A percentile compares a stretch with the other conserved stretches of the same genome.
These are phyloP conservation scores for Muscina levida DNA, from an alignment of 2,888 invertebrate genomes.

Conservation along the genomic window DNA sequence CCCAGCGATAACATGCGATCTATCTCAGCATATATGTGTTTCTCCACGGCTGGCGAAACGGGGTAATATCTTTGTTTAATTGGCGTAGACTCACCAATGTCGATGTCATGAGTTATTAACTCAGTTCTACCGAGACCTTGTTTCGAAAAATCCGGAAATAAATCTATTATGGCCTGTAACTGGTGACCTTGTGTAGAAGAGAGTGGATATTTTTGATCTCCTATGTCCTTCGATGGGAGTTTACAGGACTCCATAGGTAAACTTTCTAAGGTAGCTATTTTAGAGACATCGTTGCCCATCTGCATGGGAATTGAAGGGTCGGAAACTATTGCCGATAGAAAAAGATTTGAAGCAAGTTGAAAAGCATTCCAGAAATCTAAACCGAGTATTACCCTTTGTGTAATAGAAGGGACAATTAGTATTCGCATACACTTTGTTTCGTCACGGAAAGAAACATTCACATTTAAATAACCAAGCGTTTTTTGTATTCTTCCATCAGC, in stretches of 20 bases:
- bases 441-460: not conserved
- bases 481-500: not conserved
- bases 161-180: not conserved
- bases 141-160: constrained; percentile 7
- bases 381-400: constrained; percentile 2
- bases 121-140: constrained; percentile 44
- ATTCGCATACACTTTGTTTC: not conserved
- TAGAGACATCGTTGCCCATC: no score
- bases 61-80: constrained; percentile 36
- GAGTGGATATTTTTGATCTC: not conserved
- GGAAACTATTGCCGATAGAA: not conserved
- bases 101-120: constrained; percentile 53
- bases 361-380: constrained; percentile 28
- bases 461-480: not conserved
- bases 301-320: not conserved
- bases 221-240: not conserved
- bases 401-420: not conserved
- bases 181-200: not conserved
- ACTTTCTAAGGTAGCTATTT: not conserved
- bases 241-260: not conserved
- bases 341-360: not conserved
- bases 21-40: no score
- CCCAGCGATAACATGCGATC: no score
- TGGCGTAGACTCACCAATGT: constrained; percentile 43
- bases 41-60: constrained; percentile 48